These are phyloP conservation scores for Chironex yamaguchii DNA, from an alignment of 30 jellyfish, hydroid and myxozoan genomes.

Conservation along the genomic window DNA sequence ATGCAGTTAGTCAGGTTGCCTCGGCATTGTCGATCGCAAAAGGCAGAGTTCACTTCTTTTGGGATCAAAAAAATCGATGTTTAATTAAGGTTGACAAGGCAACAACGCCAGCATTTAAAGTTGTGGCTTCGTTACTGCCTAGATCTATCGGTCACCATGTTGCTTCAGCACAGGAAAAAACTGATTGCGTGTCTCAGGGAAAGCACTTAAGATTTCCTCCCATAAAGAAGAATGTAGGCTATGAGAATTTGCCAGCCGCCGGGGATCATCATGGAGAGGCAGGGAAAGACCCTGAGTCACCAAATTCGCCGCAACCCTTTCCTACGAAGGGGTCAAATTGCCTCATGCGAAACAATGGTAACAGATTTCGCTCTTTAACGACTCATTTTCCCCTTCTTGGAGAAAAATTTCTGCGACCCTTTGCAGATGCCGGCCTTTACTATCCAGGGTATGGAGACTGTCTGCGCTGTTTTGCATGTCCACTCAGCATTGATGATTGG, in stretches of 20 bases:
- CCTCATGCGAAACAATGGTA: slow-evolving; percentile 28
- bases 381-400: not conserved
- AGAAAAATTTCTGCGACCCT: slow-evolving; percentile 19
- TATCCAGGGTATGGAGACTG: not conserved
- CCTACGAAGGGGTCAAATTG: too few species aligned
- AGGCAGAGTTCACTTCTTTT: too few species aligned
- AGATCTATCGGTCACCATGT: too few species aligned
- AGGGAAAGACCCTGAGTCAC: too few species aligned
- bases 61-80: not conserved
- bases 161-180: too few species aligned
- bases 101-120: not conserved
- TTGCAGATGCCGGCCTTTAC: slow-evolving; percentile 43
- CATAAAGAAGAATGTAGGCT: not conserved
- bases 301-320: too few species aligned
- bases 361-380: slow-evolving; percentile 35
- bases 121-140: too few species aligned
- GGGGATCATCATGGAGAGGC: not conserved
- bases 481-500: slow-evolving; percentile 39
- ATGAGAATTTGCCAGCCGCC: not conserved
- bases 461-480: slow-evolving; percentile 57
- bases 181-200: too few species aligned
- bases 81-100: not conserved
- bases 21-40: too few species aligned
- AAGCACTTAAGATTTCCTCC: too few species aligned
- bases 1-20: too few species aligned